Conservation (phyloP, 2,888 invertebrate species). For the Spisula solida region DNA sequence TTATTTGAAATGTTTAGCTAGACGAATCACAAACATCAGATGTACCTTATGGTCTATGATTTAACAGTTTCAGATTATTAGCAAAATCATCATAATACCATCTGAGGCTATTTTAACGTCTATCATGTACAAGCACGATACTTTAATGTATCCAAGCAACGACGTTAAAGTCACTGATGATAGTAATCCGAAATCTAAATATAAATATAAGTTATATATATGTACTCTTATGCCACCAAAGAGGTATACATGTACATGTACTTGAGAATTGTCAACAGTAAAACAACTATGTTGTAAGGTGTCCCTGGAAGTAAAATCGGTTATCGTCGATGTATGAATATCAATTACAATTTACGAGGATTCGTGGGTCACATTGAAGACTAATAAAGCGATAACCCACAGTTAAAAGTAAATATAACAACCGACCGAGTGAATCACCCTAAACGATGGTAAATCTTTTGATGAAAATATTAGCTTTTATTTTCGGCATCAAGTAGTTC, state of each 20-base stretch:
- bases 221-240: too few species aligned
- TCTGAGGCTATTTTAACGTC: too few species aligned
- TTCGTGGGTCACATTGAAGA: neutral
- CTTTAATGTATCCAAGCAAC: too few species aligned
- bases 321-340: neutral
- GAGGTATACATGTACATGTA: neutral
- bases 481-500: constrained; percentile 12
- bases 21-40: too few species aligned
- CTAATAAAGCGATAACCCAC: neutral
- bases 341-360: constrained; percentile 20
- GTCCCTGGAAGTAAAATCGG: neutral
- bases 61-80: too few species aligned
- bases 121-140: too few species aligned
- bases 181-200: too few species aligned
- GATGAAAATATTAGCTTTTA: constrained; percentile 22
- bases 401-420: neutral
- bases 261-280: neutral
- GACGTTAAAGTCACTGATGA: too few species aligned
- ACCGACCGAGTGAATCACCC: neutral
- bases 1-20: too few species aligned
- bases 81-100: too few species aligned
- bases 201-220: too few species aligned
- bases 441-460: neutral
- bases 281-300: neutral
- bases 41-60: too few species aligned